Evolutionary conservation across 2,113 vertebrate species (phyloP).

Genomic region (Psammodynastes pulverulentus): DNA sequence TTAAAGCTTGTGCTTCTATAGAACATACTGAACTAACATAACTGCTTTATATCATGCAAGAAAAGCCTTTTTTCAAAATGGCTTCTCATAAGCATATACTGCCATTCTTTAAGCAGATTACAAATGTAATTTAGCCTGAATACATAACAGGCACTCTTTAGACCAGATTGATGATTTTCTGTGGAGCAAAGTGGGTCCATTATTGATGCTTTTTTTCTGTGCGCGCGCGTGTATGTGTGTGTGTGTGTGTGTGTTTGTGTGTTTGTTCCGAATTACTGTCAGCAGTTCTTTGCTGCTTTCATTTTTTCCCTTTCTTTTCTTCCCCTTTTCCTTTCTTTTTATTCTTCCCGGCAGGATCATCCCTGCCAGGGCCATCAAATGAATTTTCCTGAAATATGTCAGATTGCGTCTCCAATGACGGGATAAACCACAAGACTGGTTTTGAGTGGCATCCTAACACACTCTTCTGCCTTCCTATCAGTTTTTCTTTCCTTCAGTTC

Average conservation of each 20-base stretch:
- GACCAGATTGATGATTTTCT: background rate
- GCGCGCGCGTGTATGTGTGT: too few relatives aligned
- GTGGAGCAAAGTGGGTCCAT: background rate
- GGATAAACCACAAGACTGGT: background rate
- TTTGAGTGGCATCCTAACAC: background rate
- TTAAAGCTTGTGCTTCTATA: background rate
- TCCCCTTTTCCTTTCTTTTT: background rate
- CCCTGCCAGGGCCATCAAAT: background rate
- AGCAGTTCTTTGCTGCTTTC: background rate
- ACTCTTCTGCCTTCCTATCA: background rate
- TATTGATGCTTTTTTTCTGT: background rate
- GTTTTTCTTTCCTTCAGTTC: too few relatives aligned
- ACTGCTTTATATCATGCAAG: background rate
- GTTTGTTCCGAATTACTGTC: background rate
- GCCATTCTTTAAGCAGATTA: background rate
- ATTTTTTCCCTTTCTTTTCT: background rate
- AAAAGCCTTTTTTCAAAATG: background rate
- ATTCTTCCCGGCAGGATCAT: background rate
- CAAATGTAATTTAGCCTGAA: background rate
- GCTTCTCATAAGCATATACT: background rate
- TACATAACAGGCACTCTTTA: background rate
- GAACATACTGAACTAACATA: background rate
- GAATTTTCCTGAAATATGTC: background rate
- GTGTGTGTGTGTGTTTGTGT: too few relatives aligned
- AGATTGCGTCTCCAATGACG: background rate